Percentiles rank a stretch among this genome's conserved stretches.
These are phyloP conservation scores for Tenthredo notha DNA, from an alignment of 2,888 invertebrate genomes.

Conservation along the genomic window DNA sequence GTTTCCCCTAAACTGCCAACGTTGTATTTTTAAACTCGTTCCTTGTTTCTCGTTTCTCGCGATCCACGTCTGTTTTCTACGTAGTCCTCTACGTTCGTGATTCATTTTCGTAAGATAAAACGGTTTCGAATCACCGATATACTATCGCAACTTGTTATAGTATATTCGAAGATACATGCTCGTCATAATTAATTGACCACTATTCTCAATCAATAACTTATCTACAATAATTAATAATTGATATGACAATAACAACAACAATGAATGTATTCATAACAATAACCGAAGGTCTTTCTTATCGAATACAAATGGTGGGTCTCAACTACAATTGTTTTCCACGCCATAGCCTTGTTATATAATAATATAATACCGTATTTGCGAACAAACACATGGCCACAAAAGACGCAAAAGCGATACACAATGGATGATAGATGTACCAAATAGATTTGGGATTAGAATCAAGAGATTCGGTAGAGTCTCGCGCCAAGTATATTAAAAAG, in stretches of 20 bases:
- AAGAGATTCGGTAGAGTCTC: no score
- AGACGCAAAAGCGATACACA: background rate
- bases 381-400: background rate
- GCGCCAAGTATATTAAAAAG: no score
- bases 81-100: background rate
- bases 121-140: background rate
- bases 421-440: background rate
- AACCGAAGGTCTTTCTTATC: background rate
- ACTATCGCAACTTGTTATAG: background rate
- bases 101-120: background rate
- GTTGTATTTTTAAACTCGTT: background rate
- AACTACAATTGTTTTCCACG: background rate
- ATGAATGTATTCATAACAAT: constrained; percentile 15
- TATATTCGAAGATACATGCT: background rate
- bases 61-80: background rate
- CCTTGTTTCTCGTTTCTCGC: background rate
- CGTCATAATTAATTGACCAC: background rate
- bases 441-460: background rate
- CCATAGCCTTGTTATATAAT: background rate
- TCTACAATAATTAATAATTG: background rate
- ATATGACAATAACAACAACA: background rate
- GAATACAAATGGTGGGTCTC: background rate
- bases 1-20: background rate
- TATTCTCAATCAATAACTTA: background rate
- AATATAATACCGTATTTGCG: background rate